Percentiles rank a stretch among this genome's conserved stretches.
These are phyloP conservation scores for Omphaloscelis lunosa DNA, from an alignment of 2,888 invertebrate genomes.

Conservation along the genomic window DNA sequence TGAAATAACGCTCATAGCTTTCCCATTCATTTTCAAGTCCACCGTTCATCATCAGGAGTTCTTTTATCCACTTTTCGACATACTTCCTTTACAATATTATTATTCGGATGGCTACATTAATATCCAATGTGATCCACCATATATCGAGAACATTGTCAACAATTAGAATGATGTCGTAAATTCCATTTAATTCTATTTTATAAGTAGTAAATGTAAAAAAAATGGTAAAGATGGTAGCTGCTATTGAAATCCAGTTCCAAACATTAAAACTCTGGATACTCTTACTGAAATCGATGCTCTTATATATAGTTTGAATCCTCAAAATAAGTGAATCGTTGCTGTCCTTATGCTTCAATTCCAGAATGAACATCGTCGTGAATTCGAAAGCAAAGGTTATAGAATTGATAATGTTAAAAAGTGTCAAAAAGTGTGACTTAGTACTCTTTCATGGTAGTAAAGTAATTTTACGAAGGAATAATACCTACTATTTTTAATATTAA, in stretches of 20 bases:
- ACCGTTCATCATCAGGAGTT: neutral
- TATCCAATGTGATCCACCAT: slow-evolving; percentile 2
- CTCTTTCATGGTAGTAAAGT: neutral
- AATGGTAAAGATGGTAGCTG: neutral
- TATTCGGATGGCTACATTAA: slow-evolving; percentile 21
- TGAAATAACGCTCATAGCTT: neutral
- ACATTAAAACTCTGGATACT: neutral
- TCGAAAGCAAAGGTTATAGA: neutral
- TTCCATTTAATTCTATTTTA: neutral
- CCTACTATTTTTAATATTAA: neutral
- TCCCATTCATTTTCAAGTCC: neutral
- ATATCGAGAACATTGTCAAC: neutral
- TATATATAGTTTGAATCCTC: slow-evolving; percentile 16
- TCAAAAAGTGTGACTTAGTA: neutral
- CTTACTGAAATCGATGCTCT: neutral
- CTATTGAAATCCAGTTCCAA: slow-evolving; percentile 30
- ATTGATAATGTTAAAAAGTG: neutral
- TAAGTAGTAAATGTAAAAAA: neutral
- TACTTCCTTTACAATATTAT: slow-evolving; percentile 20
- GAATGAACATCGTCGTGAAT: neutral
- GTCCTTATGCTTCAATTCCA: neutral
- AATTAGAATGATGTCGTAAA: neutral
- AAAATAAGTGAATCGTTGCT: slow-evolving; percentile 18
- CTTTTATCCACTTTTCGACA: slow-evolving; percentile 14
- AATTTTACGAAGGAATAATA: neutral